These are phyloP conservation scores for Cyclura pinguis DNA, from an alignment of 2,797 vertebrate genomes.

Conservation along the genomic window DNA sequence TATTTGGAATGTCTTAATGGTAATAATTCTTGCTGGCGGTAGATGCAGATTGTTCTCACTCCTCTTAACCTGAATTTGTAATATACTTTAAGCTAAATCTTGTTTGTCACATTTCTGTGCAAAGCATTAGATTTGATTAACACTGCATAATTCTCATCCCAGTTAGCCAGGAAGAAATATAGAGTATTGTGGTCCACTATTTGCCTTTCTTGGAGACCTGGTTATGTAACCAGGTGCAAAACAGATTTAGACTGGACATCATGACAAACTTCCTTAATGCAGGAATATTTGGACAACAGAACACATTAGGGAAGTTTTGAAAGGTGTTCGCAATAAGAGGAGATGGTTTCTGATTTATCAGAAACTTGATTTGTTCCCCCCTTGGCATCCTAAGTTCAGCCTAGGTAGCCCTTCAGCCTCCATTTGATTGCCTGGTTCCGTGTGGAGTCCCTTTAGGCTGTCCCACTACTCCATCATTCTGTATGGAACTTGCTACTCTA, in stretches of 20 bases:
- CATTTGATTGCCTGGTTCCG: not conserved
- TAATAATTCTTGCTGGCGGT: slow-evolving; percentile 42
- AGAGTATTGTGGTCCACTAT: slow-evolving; percentile 16
- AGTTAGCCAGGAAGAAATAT: slow-evolving; percentile 43
- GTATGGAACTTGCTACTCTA: not conserved
- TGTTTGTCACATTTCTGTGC: slow-evolving; percentile 46
- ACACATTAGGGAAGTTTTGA: not conserved
- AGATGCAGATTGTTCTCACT: slow-evolving; percentile 28
- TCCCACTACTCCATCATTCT: not conserved
- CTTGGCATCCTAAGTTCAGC: not conserved
- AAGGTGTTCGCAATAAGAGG: not conserved
- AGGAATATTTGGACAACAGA: not conserved
- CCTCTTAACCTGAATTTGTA: slow-evolving; percentile 42
- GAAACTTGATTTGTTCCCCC: not conserved
- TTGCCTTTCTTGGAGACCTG: not conserved
- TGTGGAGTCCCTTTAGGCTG: too few species aligned
- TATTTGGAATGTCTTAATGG: slow-evolving; percentile 40
- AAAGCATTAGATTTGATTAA: slow-evolving; percentile 68
- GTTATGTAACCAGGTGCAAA: not conserved
- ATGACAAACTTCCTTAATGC: not conserved
- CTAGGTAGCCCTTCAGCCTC: not conserved
- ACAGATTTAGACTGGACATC: slow-evolving; percentile 1
- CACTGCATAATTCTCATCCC: slow-evolving; percentile 59
- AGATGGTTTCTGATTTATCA: not conserved
- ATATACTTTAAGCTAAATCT: slow-evolving; percentile 45